Evolutionary conservation across 2,888 invertebrate genomes (phyloP).

Genomic region (Leptopterna dolabrata): DNA sequence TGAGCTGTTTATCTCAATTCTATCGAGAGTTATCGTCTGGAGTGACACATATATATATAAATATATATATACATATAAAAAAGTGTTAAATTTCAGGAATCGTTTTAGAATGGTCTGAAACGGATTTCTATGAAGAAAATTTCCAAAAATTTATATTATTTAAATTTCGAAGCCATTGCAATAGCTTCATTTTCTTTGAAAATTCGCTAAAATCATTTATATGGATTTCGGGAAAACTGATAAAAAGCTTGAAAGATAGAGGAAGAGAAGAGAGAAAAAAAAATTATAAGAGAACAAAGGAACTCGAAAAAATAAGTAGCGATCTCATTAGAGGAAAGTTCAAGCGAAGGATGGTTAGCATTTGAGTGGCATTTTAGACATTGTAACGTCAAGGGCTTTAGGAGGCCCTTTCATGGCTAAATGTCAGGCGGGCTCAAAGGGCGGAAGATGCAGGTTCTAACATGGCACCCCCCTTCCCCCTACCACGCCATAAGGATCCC

Average conservation of each 20-base stretch:
- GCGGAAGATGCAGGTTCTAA: neutral
- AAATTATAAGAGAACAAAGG: neutral
- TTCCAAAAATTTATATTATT: too few relatives aligned
- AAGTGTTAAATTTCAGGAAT: too few relatives aligned
- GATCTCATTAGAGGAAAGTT: neutral
- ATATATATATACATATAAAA: too few relatives aligned
- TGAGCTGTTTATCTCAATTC: too few relatives aligned
- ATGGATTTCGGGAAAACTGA: neutral
- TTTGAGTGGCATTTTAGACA: conserved; percentile 7
- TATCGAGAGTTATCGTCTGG: too few relatives aligned
- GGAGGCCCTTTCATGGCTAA: neutral
- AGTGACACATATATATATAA: too few relatives aligned
- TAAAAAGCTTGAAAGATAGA: neutral
- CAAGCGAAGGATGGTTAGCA: neutral
- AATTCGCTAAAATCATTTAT: neutral
- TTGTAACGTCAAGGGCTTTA: neutral
- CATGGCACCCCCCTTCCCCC: too few relatives aligned
- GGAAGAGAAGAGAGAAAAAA: neutral
- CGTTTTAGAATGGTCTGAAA: too few relatives aligned
- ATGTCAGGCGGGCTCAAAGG: neutral
- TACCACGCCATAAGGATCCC: neutral
- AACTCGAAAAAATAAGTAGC: neutral
- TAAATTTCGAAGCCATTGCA: too few relatives aligned
- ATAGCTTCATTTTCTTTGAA: too few relatives aligned
- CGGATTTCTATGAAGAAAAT: too few relatives aligned